These are phyloP conservation scores for Pterobdella sp. DNA, from an alignment of 2,888 invertebrate genomes.

Conservation along the genomic window DNA sequence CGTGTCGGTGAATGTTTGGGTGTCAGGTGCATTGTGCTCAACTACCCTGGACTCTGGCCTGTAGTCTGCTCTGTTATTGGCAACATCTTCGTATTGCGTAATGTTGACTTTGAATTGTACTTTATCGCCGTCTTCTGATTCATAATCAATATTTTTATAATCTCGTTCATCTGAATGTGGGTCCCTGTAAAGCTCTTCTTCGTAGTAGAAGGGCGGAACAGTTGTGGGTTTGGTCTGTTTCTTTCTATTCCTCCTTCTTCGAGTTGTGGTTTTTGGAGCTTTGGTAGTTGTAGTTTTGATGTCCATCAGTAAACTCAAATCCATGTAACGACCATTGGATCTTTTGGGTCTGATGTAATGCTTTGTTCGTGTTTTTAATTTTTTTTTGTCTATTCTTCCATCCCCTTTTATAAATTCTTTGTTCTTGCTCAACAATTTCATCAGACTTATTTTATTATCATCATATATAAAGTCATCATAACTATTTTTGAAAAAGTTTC, in stretches of 20 bases:
- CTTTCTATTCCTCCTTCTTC: background rate
- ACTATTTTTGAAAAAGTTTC: background rate
- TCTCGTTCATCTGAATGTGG: background rate
- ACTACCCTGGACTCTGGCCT: no score
- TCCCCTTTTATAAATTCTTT: background rate
- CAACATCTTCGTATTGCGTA: background rate
- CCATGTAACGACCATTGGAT: conserved; percentile 6
- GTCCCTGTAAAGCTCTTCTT: background rate
- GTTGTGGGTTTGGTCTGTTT: background rate
- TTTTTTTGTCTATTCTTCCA: background rate
- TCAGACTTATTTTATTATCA: no score
- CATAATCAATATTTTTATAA: background rate
- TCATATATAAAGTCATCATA: no score
- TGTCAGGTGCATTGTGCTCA: no score
- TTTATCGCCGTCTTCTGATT: background rate
- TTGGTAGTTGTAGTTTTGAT: conserved; percentile 12
- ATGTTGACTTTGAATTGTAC: conserved; percentile 10
- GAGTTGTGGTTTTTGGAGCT: background rate
- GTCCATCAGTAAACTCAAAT: background rate
- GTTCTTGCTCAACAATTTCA: background rate
- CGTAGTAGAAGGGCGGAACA: background rate
- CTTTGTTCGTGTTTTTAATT: background rate
- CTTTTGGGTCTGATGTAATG: background rate
- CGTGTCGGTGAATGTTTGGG: no score
- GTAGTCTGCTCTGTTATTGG: no score